These are phyloP conservation scores for Columbina picui DNA, from an alignment of 2,113 vertebrate species.

Conservation along the genomic window DNA sequence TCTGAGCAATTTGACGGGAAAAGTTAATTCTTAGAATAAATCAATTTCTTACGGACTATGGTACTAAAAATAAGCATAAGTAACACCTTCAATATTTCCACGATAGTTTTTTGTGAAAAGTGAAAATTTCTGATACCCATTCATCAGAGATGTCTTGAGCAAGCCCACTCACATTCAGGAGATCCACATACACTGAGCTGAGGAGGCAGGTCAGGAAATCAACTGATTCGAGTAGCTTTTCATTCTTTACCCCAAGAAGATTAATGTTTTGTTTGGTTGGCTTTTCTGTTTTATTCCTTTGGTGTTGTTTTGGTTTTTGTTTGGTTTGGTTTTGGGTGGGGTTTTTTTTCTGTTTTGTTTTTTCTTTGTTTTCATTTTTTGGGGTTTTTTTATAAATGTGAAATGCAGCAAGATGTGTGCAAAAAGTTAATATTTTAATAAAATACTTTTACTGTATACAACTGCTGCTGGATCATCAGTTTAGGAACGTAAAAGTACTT, in stretches of 20 bases:
- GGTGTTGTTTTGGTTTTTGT: too few species aligned
- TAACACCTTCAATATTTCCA: neutral
- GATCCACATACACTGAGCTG: neutral
- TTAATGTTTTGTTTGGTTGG: too few species aligned
- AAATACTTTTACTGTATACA: neutral
- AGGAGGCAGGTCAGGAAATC: neutral
- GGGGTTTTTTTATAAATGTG: neutral
- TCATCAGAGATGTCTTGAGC: neutral
- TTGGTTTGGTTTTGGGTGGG: too few species aligned
- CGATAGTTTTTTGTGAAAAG: neutral
- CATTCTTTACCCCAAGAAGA: neutral
- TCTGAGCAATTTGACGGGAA: neutral
- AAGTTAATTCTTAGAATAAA: neutral
- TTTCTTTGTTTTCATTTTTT: too few species aligned
- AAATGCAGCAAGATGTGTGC: neutral
- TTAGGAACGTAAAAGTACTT: neutral
- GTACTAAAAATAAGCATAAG: neutral
- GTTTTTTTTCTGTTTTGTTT: too few species aligned
- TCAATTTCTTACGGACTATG: neutral
- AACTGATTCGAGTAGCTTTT: neutral
- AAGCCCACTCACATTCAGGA: neutral
- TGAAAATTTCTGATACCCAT: neutral
- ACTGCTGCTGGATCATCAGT: neutral
- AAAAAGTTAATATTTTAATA: neutral
- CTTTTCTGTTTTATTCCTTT: too few species aligned